Evolutionary conservation across 2,888 invertebrate genomes (phyloP).

Genomic region (Drosophila meridiana): DNA sequence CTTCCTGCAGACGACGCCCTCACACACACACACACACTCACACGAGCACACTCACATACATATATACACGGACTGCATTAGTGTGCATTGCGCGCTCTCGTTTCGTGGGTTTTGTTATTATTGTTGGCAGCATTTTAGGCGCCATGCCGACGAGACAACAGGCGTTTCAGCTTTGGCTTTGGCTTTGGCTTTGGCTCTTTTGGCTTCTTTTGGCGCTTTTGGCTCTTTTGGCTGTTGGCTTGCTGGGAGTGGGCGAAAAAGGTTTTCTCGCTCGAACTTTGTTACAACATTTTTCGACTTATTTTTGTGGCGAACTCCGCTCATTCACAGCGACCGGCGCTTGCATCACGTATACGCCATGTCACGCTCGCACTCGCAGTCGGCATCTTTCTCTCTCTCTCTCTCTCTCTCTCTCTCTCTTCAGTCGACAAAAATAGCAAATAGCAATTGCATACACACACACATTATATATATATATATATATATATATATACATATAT

Average conservation of each 20-base stretch:
- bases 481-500: background rate
- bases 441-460: slow-evolving; percentile 43
- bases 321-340: slow-evolving; percentile 41
- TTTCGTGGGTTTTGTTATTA: slow-evolving; percentile 79
- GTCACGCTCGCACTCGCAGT: slow-evolving; percentile 4
- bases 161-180: slow-evolving; percentile 66
- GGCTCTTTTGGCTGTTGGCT: slow-evolving; percentile 26
- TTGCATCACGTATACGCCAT: slow-evolving; percentile 62
- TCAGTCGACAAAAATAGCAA: slow-evolving; percentile 68
- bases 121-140: slow-evolving; percentile 80
- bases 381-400: background rate
- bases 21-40: slow-evolving; percentile 45
- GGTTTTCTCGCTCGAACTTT: slow-evolving; percentile 70
- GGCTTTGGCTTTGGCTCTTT: slow-evolving; percentile 33
- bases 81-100: slow-evolving; percentile 60
- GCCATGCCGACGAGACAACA: slow-evolving; percentile 81
- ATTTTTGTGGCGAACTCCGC: slow-evolving; percentile 67
- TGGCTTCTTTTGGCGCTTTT: slow-evolving; percentile 25
- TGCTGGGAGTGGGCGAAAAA: slow-evolving; percentile 56
- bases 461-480: background rate
- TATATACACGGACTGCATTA: background rate
- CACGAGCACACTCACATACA: slow-evolving; percentile 26
- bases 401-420: background rate
- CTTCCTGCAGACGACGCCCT: slow-evolving; percentile 68
- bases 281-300: slow-evolving; percentile 67